phyloP scores from a whole-genome alignment of 1,140 invertebrate genomes.

The Cyrtorhinus lividipennis region DNA sequence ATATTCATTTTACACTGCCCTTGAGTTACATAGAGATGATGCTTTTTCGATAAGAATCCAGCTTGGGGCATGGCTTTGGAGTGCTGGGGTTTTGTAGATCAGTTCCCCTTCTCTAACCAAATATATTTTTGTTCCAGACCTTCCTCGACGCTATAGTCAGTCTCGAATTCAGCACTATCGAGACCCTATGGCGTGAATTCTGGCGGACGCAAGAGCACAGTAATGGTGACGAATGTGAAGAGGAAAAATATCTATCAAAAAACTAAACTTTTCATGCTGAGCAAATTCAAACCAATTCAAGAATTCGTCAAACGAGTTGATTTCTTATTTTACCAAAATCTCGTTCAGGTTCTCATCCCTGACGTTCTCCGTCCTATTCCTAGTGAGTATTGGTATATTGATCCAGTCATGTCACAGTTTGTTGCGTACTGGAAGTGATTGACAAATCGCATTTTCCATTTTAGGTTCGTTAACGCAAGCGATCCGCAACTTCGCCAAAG shows the following conservation, averaged over 20 bases:
- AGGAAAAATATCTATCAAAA: constrained; percentile 60
- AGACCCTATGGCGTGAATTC: constrained; percentile 81
- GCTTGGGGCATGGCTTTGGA: no score
- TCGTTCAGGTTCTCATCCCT: constrained; percentile 89
- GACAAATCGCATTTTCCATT: no score
- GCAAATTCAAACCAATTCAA: constrained; percentile 44
- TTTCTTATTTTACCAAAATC: constrained; percentile 87
- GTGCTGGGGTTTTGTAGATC: no score
- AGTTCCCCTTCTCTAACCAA: no score
- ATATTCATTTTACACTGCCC: no score
- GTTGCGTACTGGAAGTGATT: no score
- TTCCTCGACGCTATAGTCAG: constrained; percentile 86
- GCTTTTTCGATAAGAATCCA: no score
- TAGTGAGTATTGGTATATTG: no score
- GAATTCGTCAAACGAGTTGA: constrained; percentile 67
- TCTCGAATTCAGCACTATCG: constrained; percentile 76
- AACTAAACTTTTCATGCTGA: constrained; percentile 42
- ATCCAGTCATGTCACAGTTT: no score
- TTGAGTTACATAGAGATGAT: no score
- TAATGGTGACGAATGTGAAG: constrained; percentile 57
- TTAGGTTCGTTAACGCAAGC: constrained; percentile 77
- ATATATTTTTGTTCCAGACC: constrained; percentile 42
- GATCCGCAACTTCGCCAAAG: constrained; percentile 86
- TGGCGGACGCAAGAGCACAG: constrained; percentile 74
- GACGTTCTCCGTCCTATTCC: constrained; percentile 91